Base-by-base conservation (phyloP, 2,888 invertebrate species). In the Galerucella nymphaeae region DNA sequence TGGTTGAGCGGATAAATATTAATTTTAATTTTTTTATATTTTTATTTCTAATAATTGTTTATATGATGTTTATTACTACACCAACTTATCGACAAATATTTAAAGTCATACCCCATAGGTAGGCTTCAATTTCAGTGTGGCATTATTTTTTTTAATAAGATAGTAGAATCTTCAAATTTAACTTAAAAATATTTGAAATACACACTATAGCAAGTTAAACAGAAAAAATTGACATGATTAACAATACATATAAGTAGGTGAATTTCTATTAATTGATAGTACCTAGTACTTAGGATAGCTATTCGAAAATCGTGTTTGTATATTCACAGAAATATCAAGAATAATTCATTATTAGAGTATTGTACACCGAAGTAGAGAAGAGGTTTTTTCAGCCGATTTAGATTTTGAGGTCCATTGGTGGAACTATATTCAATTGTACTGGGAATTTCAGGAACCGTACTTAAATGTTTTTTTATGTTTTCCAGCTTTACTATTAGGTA, bases 201-300 rank as follows among this genome's bases (percentile, higher is more conserved):
- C 16, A 45, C 45, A 14, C 8, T 50, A 14, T n/a, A n/a, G n/a
- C 50, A 50, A n/a, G 13, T n/a, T n/a, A 50, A 50, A 50, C 6
- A n/a, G 50, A 50, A 13, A 50, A 50, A 50, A n/a, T 50, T 50
- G n/a, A 50, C 50, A 50, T 50, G 2, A 2, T 50, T n/a, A 50
- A 50, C 50, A 50, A 50, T 50, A 50, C 6, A 50, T n/a, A 50
- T 50, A 50, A 50, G 16, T 50, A 50, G 16, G n/a, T 50, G 50
- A 50, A 8, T 16, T 16, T n/a, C 50, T 2, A 50, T 8, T 50
- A 50, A n/a, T 48, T 48, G 0, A n/a, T 16, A 50, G 6, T n/a
- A n/a, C n/a, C n/a, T n/a, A n/a, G n/a, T n/a, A n/a, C n/a, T n/a
- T n/a, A n/a, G n/a, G 16, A n/a, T 14, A 50, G 5, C 8, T 45